Evolutionary conservation across 2,113 vertebrate genomes (phyloP), one percentile per base, ranked within the genome.

Genomic region (Poecilia latipinna): DNA sequence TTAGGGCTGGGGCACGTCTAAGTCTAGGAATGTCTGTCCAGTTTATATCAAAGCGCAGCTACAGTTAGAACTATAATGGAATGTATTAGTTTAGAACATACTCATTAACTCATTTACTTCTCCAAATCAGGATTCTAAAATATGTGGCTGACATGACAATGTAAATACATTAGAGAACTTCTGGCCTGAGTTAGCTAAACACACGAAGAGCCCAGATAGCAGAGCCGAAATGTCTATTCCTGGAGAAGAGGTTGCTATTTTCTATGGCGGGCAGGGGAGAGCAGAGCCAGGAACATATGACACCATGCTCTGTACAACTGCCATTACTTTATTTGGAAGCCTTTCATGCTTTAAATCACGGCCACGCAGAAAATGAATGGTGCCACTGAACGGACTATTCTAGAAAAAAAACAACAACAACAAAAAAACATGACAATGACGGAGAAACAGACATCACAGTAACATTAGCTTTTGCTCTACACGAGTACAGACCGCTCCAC

Each of bases 241-340:
- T 67, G 48, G 85, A 68, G 44, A 78, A 81, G 82, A 72, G 65
- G 75, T 13, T 42, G 76, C 68, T 85, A 87, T 89, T 86, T 81
- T 24, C 68, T 80, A 74, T 70, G 57, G 80, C 72, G 39, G 74
- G 31, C 35, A 12, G 61, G 48, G 57, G n/a, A 70, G 86, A 78
- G 83, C 77, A 1, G 69, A 78, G 88, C 81, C 84, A 87, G 84
- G 90, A 91, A 89, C 74, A 92, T 88, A 82, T 92, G 91, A 93
- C 92, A 92, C 92, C 89, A 82, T 71, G 74, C 72, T 48, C 75
- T 61, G 80, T 84, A 82, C 74, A 67, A 82, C 79, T 69, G 92
- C 81, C 78, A 79, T 81, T 57, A 82, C 91, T 91, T 93, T 89
- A 87, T 91, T 90, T 86, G 85, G 89, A 90, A 80, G 68, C 69